Evolutionary conservation across 2,888 invertebrate species (phyloP).

Genomic region (Odontothrips loti): DNA sequence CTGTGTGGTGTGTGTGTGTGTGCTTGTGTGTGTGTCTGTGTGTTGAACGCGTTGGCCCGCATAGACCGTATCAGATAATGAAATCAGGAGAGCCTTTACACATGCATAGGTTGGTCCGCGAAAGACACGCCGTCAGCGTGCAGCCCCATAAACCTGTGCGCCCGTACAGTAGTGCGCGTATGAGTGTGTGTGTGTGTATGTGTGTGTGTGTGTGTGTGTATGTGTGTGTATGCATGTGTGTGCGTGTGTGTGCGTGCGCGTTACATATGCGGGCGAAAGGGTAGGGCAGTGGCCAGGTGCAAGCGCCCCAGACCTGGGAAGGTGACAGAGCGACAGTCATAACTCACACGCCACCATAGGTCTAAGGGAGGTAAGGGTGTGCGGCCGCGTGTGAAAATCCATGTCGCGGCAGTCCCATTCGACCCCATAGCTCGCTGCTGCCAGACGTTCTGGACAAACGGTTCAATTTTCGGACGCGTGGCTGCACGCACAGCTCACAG

Average conservation of each 20-base stretch:
- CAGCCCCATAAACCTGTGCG: constrained; percentile 1
- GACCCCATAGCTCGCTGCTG: no score
- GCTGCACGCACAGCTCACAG: no score
- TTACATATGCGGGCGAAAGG: constrained; percentile 22
- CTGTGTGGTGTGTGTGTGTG: background rate
- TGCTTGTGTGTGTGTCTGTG: background rate
- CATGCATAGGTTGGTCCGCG: constrained; percentile 25
- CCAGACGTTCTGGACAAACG: no score
- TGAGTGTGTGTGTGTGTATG: background rate
- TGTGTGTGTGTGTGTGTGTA: background rate
- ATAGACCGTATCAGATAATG: constrained; percentile 23
- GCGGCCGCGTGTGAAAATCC: no score
- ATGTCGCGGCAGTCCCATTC: no score
- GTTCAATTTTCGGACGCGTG: no score
- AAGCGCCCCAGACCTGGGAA: background rate
- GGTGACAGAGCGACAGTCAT: constrained; percentile 24
- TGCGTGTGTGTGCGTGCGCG: background rate
- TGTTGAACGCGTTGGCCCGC: background rate
- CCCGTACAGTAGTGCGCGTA: no score
- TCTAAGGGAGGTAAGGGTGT: background rate
- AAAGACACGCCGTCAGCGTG: background rate
- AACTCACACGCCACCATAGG: background rate
- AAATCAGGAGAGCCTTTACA: constrained; percentile 14
- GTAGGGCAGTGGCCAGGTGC: constrained; percentile 1
- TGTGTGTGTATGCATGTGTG: background rate